A percentile compares a stretch with the other conserved stretches of the same genome.
phyloP scores from a whole-genome alignment of 2,797 vertebrate genomes.

The Cuculus canorus region DNA sequence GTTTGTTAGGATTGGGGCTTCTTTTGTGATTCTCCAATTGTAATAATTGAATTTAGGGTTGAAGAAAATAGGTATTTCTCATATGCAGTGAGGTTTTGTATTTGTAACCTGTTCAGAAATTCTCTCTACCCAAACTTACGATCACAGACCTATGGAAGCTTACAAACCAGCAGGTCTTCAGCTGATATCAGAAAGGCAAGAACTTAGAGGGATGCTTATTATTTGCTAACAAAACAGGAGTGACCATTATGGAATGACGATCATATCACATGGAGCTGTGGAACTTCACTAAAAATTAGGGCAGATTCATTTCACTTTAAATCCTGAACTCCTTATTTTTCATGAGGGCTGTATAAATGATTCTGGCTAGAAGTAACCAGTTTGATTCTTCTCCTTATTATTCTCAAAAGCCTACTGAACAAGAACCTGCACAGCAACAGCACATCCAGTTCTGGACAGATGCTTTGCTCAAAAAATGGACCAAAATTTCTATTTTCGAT shows the following conservation, averaged over 20 bases:
- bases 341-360: not conserved
- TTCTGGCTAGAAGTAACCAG: not conserved
- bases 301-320: not conserved
- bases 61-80: not conserved
- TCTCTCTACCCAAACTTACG: not conserved
- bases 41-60: not conserved
- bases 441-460: not conserved
- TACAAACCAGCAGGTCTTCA: not conserved
- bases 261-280: not conserved
- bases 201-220: not conserved
- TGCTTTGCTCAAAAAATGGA: not conserved
- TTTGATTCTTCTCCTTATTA: not conserved
- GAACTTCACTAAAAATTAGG: not conserved
- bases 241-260: not conserved
- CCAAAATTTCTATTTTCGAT: not conserved
- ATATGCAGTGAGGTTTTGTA: not conserved
- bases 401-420: not conserved
- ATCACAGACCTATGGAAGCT: not conserved
- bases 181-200: not conserved
- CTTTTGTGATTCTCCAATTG: not conserved
- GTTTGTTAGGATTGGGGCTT: not conserved
- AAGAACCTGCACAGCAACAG: not conserved
- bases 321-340: not conserved
- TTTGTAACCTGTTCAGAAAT: not conserved
- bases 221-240: not conserved